Percentiles rank a stretch among this genome's conserved stretches.
phyloP scores from a whole-genome alignment of 2,113 vertebrate genomes.

The Porphyrio hochstetteri region DNA sequence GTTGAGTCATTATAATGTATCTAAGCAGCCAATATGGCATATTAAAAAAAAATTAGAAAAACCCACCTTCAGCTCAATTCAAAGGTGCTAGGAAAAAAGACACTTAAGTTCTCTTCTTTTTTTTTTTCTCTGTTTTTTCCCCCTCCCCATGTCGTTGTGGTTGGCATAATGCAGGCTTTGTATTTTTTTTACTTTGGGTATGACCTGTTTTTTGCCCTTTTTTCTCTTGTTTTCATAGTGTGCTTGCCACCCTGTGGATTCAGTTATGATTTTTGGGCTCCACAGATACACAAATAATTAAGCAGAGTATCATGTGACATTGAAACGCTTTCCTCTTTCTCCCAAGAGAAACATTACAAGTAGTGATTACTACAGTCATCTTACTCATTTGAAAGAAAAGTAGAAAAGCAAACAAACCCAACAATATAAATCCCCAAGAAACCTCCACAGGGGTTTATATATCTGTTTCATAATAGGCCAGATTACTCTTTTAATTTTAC shows the following conservation, averaged over 20 bases:
- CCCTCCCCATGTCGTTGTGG: not conserved
- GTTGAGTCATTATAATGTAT: conserved; percentile 20
- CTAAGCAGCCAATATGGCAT: conserved; percentile 30
- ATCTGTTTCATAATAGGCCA: not conserved
- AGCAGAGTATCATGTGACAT: not conserved
- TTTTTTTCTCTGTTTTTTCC: not conserved
- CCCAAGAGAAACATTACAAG: not conserved
- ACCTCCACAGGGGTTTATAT: not conserved
- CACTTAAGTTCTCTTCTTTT: not conserved
- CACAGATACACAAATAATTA: conserved; percentile 18
- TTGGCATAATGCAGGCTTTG: not conserved
- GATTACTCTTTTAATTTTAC: not conserved
- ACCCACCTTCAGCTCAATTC: not conserved
- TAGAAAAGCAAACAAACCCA: not conserved
- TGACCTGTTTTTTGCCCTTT: not conserved
- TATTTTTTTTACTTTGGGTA: not conserved
- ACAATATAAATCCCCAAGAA: not conserved
- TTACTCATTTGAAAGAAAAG: not conserved
- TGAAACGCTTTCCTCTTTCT: not conserved
- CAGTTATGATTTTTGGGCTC: not conserved
- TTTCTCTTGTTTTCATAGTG: not conserved
- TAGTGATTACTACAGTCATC: not conserved
- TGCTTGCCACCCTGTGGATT: not conserved
- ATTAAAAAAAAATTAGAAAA: not conserved
- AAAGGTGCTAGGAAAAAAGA: not conserved